Base-by-base conservation (phyloP, 2,888 invertebrate genomes). In the Microdon myrmicae region DNA sequence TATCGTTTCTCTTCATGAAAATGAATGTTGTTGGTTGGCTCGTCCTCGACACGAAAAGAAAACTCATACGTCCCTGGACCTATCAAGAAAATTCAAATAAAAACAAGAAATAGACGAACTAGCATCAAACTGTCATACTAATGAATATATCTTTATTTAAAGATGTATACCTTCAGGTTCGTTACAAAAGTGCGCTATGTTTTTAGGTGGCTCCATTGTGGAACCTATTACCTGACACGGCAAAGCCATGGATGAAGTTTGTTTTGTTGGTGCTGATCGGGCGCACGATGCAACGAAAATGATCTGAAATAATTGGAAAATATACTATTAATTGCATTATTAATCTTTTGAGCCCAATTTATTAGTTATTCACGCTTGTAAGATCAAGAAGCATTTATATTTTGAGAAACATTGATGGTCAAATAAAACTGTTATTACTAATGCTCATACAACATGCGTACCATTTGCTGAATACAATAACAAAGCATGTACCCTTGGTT, bases 21-120 rank as follows among this genome's bases (percentile, higher is more conserved):
- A 73, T 90, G 90, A 4, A 83, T 81, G 70, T 90, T 90, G 7
- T 86, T 84, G 2, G 83, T 84, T 4, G 74, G 74, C 0, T 84
- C 80, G 73, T 90, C 90, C 25, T 85, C 82, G 4, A 88, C 79
- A 70, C 90, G 87, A 72, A 88, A 90, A 8, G 90, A 88, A 73
- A 88, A 90, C 0, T 87, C 84, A 73, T 90, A 90, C 0, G 87
- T 85, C 12, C 87, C 86, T 12, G 85, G 83, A 20, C 85, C 86
- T 81, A 72, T 22, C 14, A 48, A 34, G 23, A 32, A 13, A 29
- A 6, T 35, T 1, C 3, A 4, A 4, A 20, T 17, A 3, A 3
- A 16, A 28, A 14, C 4, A 1, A 8, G n/a, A n/a, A n/a, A n/a
- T n/a, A n/a, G n/a, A n/a, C 13, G 14, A 16, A 28, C 8, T 47